These are phyloP conservation scores for silkworm (Bombyx mori) DNA, from an alignment of 1,140 invertebrate genomes.

Conservation along the genomic window DNA sequence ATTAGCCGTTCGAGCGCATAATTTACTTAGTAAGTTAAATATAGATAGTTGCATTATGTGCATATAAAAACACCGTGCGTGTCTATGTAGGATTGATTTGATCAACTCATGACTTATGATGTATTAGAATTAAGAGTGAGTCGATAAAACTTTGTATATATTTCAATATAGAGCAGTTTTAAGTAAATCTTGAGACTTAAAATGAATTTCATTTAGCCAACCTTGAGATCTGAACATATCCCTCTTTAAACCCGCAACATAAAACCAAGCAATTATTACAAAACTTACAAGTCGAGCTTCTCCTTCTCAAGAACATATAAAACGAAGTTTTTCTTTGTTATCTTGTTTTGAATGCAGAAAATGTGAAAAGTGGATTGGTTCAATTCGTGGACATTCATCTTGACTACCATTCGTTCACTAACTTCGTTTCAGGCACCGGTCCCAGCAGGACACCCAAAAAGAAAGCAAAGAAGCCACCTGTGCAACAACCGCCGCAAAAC, in stretches of 20 bases:
- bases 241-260: slow-evolving; percentile 3
- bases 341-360: no score
- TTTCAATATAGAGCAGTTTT: slow-evolving; percentile 63
- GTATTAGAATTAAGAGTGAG: slow-evolving; percentile 59
- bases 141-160: slow-evolving; percentile 67
- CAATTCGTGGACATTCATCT: no score
- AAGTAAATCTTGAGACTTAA: slow-evolving; percentile 68
- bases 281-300: slow-evolving; percentile 11
- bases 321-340: background rate
- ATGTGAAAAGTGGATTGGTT: no score
- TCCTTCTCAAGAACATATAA: slow-evolving; percentile 4
- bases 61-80: slow-evolving; percentile 49
- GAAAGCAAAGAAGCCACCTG: slow-evolving; percentile 57
- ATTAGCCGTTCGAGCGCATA: slow-evolving; percentile 41
- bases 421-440: slow-evolving; percentile 40
- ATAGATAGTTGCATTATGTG: slow-evolving; percentile 42
- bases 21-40: slow-evolving; percentile 30
- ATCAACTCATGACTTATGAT: slow-evolving; percentile 63
- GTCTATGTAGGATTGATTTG: slow-evolving; percentile 63
- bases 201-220: slow-evolving; percentile 51
- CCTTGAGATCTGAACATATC: slow-evolving; percentile 55
- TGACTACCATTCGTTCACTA: background rate
- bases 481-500: slow-evolving; percentile 36
- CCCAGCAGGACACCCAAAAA: slow-evolving; percentile 58
- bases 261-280: background rate